Conservation (phyloP, 2,113 vertebrate genomes). For the Epinephelus fuscoguttatus region DNA sequence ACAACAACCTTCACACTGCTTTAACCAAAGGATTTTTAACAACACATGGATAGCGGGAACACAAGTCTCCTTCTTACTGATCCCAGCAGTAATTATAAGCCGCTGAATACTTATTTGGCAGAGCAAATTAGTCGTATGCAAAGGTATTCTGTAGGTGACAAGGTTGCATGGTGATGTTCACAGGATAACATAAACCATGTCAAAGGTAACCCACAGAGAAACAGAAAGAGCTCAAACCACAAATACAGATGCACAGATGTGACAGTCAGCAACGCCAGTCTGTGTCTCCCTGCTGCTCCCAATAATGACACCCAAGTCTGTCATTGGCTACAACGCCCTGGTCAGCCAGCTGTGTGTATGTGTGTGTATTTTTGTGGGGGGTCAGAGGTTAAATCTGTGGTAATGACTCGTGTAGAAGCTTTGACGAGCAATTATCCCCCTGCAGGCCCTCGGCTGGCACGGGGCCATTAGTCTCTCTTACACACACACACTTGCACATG, state of each 20-base stretch:
- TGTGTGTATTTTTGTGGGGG: not conserved
- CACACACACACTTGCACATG: constrained; percentile 6
- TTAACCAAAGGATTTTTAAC: not conserved
- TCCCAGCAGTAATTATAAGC: not conserved
- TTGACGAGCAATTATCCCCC: constrained; percentile 76
- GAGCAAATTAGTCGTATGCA: not conserved
- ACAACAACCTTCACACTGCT: not conserved
- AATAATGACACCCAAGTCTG: constrained; percentile 34
- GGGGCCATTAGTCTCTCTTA: constrained; percentile 39
- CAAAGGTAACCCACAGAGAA: constrained; percentile 7
- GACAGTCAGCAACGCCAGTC: constrained; percentile 24
- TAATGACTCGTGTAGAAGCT: constrained; percentile 74
- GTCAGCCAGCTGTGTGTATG: constrained; percentile 25
- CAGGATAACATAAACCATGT: constrained; percentile 2
- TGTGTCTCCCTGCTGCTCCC: constrained; percentile 9
- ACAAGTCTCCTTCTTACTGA: not conserved
- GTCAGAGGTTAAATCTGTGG: constrained; percentile 72
- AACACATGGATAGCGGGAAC: not conserved
- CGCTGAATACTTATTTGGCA: not conserved
- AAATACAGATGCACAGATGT: constrained; percentile 36
- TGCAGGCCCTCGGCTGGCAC: constrained; percentile 48
- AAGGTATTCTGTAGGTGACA: not conserved
- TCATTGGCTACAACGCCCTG: constrained; percentile 21
- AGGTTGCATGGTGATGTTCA: not conserved
- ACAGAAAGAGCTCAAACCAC: not conserved